Conservation (phyloP, 2,888 invertebrate species). For the Physocephala rufipes region DNA sequence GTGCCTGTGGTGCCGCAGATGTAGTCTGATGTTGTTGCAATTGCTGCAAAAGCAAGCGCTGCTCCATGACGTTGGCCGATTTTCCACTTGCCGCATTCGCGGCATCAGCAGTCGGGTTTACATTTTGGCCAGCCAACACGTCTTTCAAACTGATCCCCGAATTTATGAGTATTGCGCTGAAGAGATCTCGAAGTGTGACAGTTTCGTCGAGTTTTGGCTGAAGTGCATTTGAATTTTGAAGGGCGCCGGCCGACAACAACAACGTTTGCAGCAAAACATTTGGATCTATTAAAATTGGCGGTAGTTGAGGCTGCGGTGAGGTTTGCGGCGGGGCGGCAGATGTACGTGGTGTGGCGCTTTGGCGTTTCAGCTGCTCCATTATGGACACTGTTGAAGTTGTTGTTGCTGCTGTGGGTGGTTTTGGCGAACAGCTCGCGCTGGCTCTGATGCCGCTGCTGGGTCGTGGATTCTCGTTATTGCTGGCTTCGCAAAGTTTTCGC, state of each 20-base stretch:
- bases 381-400: slow-evolving; percentile 11
- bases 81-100: slow-evolving; percentile 52
- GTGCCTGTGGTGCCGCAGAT: slow-evolving; percentile 49
- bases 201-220: slow-evolving; percentile 57
- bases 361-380: slow-evolving; percentile 27
- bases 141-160: slow-evolving; percentile 51
- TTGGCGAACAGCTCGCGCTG: slow-evolving; percentile 7
- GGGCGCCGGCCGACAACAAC: slow-evolving; percentile 57
- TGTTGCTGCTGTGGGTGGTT: not conserved
- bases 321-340: slow-evolving; percentile 37
- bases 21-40: slow-evolving; percentile 51
- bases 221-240: slow-evolving; percentile 35
- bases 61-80: slow-evolving; percentile 49
- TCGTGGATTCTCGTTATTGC: slow-evolving; percentile 51
- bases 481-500: slow-evolving; percentile 53
- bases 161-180: slow-evolving; percentile 58
- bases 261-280: slow-evolving; percentile 60
- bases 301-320: slow-evolving; percentile 38
- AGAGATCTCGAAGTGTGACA: slow-evolving; percentile 57
- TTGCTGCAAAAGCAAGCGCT: slow-evolving; percentile 55
- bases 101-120: slow-evolving; percentile 44
- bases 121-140: slow-evolving; percentile 36
- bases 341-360: slow-evolving; percentile 38
- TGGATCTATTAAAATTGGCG: slow-evolving; percentile 55
- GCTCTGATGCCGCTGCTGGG: slow-evolving; percentile 24